These are phyloP conservation scores for Leptinotarsa undecemlineata DNA, from an alignment of 1,140 invertebrate genomes.

Conservation along the genomic window DNA sequence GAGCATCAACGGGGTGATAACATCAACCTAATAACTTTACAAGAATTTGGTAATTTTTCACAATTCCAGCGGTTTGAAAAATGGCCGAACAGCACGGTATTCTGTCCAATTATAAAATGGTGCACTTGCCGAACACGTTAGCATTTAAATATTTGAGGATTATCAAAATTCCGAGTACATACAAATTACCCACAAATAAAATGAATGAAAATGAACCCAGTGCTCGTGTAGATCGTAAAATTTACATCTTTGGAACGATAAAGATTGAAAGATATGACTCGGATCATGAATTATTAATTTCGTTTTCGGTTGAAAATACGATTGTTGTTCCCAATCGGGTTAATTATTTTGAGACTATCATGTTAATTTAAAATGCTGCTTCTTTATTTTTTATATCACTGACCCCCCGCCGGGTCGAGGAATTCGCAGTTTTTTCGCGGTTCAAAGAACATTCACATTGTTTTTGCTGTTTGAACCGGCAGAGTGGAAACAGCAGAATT, in stretches of 20 bases:
- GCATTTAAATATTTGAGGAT: slow-evolving; percentile 2
- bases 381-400: neutral
- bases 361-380: neutral
- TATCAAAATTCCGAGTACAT: neutral
- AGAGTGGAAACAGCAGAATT: too few relatives aligned
- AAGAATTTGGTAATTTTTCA: slow-evolving; percentile 6
- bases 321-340: neutral
- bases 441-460: neutral
- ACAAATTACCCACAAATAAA: slow-evolving; percentile 1
- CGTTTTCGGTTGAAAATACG: neutral
- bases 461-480: too few relatives aligned
- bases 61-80: neutral
- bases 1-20: neutral
- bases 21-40: neutral
- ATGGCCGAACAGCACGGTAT: slow-evolving; percentile 1
- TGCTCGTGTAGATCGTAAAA: neutral
- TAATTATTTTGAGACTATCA: neutral
- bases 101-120: slow-evolving; percentile 20
- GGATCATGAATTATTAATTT: slow-evolving; percentile 2
- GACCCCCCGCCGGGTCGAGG: neutral
- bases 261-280: neutral
- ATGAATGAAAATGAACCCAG: neutral
- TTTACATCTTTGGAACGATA: neutral
- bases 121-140: neutral
- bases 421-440: neutral